Percentiles rank a stretch among this genome's conserved stretches.
These are phyloP conservation scores for Spatulosminthurus flaviceps DNA, from an alignment of 2,888 invertebrate species.

Conservation along the genomic window DNA sequence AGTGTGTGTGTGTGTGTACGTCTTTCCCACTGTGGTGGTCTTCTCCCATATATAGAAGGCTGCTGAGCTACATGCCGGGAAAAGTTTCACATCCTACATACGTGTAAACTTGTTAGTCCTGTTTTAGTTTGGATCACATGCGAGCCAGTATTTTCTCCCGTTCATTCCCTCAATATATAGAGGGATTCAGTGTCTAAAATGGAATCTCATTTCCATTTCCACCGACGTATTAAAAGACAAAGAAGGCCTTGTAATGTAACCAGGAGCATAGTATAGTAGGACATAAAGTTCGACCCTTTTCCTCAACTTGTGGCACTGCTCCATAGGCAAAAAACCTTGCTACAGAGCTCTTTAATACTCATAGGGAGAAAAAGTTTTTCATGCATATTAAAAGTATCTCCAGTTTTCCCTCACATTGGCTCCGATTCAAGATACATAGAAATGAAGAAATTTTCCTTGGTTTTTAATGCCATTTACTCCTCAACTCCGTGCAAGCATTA, in stretches of 20 bases:
- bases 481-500: neutral
- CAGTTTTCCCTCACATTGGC: neutral
- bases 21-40: no score
- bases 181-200: slow-evolving; percentile 23
- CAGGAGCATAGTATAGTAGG: neutral
- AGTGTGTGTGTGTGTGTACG: neutral
- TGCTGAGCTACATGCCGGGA: neutral
- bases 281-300: neutral
- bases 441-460: slow-evolving; percentile 14
- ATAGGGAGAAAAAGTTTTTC: neutral
- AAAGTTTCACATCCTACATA: neutral
- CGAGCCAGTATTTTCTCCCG: slow-evolving; percentile 3
- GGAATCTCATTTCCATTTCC: slow-evolving; percentile 35
- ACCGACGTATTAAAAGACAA: slow-evolving; percentile 18
- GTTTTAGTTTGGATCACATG: neutral
- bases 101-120: neutral
- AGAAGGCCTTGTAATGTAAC: neutral
- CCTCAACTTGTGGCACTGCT: neutral
- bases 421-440: slow-evolving; percentile 18
- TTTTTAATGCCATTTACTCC: slow-evolving; percentile 2
- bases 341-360: no score
- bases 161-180: slow-evolving; percentile 8
- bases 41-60: no score
- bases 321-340: no score
- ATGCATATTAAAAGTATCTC: neutral